These are phyloP conservation scores for Anas bernieri DNA, from an alignment of 2,797 vertebrate species.

Conservation along the genomic window DNA sequence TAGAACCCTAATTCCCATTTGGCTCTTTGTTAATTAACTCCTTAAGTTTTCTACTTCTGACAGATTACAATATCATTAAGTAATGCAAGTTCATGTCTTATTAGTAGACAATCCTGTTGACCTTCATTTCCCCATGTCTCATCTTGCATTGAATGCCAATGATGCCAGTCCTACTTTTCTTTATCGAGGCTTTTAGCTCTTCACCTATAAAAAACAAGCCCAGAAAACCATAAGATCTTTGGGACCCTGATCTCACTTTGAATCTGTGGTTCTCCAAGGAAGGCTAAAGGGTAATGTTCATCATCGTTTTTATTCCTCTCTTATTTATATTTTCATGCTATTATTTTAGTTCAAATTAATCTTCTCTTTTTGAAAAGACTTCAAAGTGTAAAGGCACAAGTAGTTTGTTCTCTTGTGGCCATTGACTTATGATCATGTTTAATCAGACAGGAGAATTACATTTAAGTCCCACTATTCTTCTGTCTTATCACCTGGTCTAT, in stretches of 20 bases:
- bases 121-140: conserved; percentile 33
- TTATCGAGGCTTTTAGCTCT: not conserved
- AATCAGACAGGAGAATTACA: not conserved
- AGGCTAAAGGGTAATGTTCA: not conserved
- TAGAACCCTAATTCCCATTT: conserved; percentile 32
- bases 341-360: not conserved
- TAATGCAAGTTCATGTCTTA: conserved; percentile 66
- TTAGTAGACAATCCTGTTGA: conserved; percentile 64
- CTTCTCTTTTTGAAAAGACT: not conserved
- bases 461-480: not conserved
- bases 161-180: conserved; percentile 9
- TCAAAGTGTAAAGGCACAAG: not conserved
- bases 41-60: conserved; percentile 49
- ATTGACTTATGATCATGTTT: not conserved
- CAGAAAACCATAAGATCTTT: not conserved
- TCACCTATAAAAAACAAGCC: not conserved
- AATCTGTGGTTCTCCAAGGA: not conserved
- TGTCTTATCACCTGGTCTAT: not conserved
- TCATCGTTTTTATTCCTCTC: not conserved
- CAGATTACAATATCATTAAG: conserved; percentile 63
- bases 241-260: not conserved
- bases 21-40: conserved; percentile 8
- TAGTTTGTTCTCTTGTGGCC: not conserved
- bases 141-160: conserved; percentile 34
- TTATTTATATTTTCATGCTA: not conserved